These are phyloP conservation scores for Coreius guichenoti DNA, from an alignment of 2,797 vertebrate species.

Conservation along the genomic window DNA sequence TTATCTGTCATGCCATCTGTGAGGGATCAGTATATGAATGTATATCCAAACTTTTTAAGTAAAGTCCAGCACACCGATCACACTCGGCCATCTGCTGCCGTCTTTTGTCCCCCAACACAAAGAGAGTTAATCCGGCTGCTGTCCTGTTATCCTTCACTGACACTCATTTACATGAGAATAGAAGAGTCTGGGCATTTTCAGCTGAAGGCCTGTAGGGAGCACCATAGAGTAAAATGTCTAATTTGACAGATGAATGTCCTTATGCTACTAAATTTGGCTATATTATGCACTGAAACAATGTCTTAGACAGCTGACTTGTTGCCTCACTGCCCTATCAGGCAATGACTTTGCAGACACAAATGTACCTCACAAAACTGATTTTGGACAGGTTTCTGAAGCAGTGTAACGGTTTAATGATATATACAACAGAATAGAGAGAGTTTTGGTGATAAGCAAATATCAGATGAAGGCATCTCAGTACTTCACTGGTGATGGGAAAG, in stretches of 20 bases:
- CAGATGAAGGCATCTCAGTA: neutral
- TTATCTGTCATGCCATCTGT: slow-evolving; percentile 51
- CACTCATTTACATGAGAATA: slow-evolving; percentile 57
- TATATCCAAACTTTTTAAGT: slow-evolving; percentile 19
- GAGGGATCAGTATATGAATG: slow-evolving; percentile 10
- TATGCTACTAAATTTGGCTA: neutral
- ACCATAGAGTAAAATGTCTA: neutral
- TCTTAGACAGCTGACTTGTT: neutral
- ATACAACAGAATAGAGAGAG: too few relatives aligned
- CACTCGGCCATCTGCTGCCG: slow-evolving; percentile 61
- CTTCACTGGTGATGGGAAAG: neutral
- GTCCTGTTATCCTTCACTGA: slow-evolving; percentile 2
- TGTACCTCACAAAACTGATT: neutral
- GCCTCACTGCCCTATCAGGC: neutral
- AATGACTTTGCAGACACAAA: neutral
- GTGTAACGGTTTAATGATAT: too few relatives aligned
- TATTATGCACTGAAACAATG: neutral
- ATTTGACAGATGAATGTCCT: neutral
- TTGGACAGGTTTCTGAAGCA: neutral
- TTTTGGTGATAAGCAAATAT: neutral
- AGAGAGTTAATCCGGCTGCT: slow-evolving; percentile 47
- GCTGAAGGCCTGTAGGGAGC: neutral
- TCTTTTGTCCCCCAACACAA: slow-evolving; percentile 55
- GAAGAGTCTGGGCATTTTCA: slow-evolving; percentile 16
- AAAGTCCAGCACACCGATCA: slow-evolving; percentile 35